Conservation (phyloP, 1,140 invertebrate genomes). For the Drosophila nasuta region DNA sequence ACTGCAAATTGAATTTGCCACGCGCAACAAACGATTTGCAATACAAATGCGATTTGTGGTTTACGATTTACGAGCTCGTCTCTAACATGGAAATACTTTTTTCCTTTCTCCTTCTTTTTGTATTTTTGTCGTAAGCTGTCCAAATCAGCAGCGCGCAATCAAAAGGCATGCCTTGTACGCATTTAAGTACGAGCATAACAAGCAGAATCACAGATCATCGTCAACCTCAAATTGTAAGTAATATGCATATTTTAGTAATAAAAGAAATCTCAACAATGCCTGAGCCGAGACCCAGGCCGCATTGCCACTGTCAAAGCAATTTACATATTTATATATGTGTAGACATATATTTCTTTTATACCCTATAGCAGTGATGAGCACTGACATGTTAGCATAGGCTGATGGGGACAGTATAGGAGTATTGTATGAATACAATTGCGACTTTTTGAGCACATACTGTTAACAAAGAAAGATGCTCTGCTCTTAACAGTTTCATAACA, state of each 20-base stretch:
- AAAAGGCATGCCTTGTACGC: slow-evolving; percentile 22
- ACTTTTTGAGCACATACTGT: too few relatives aligned
- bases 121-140: slow-evolving; percentile 8
- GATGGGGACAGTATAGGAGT: background rate
- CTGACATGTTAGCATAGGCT: background rate
- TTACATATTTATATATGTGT: slow-evolving; percentile 54
- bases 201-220: slow-evolving; percentile 39
- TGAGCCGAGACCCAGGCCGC: slow-evolving; percentile 16
- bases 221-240: slow-evolving; percentile 49
- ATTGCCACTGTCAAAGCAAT: slow-evolving; percentile 66
- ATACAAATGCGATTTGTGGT: slow-evolving; percentile 37
- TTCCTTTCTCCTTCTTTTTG: background rate
- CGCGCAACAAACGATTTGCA: slow-evolving; percentile 47
- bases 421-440: too few relatives aligned
- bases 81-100: slow-evolving; percentile 16
- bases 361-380: background rate
- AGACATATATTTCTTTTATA: slow-evolving; percentile 35
- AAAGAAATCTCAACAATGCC: slow-evolving; percentile 61
- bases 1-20: slow-evolving; percentile 58
- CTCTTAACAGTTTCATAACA: too few relatives aligned
- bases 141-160: slow-evolving; percentile 47
- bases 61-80: slow-evolving; percentile 15
- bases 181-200: slow-evolving; percentile 32
- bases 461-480: too few relatives aligned
- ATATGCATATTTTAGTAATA: slow-evolving; percentile 74